These are phyloP conservation scores for Etheostoma cragini DNA, from an alignment of 2,113 vertebrate species.

Conservation along the genomic window DNA sequence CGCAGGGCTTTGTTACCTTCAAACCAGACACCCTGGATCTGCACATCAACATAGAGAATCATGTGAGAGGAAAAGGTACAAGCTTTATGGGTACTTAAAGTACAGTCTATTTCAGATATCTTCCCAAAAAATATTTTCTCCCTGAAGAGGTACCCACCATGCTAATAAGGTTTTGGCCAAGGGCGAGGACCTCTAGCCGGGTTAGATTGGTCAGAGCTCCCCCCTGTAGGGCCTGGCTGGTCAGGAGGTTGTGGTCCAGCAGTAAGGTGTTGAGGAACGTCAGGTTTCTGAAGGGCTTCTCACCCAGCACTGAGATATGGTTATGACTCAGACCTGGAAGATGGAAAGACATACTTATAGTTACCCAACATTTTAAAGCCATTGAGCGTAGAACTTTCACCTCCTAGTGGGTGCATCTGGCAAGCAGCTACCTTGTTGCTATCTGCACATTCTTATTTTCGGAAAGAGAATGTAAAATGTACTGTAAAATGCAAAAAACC, in stretches of 20 bases:
- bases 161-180: conserved; percentile 81
- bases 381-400: not conserved
- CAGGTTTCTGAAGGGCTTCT: conserved; percentile 81
- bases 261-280: conserved; percentile 75
- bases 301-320: conserved; percentile 72
- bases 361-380: not conserved
- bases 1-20: conserved; percentile 71
- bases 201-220: conserved; percentile 79
- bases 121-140: not conserved
- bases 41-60: conserved; percentile 32
- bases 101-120: not conserved
- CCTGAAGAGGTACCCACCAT: conserved; percentile 45
- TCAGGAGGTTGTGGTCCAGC: conserved; percentile 85
- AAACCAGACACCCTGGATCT: conserved; percentile 81
- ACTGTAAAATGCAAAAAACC: not conserved
- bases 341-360: not conserved
- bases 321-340: conserved; percentile 82
- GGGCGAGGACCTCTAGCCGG: conserved; percentile 78
- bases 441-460: not conserved
- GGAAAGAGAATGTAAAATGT: not conserved
- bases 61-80: not conserved
- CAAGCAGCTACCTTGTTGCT: not conserved
- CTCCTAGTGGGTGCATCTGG: not conserved
- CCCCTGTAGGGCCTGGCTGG: conserved; percentile 76
- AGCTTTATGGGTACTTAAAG: no score